Evolutionary conservation across 2,888 invertebrate genomes (phyloP).

Genomic region (Caenorhabditis doughertyi): DNA sequence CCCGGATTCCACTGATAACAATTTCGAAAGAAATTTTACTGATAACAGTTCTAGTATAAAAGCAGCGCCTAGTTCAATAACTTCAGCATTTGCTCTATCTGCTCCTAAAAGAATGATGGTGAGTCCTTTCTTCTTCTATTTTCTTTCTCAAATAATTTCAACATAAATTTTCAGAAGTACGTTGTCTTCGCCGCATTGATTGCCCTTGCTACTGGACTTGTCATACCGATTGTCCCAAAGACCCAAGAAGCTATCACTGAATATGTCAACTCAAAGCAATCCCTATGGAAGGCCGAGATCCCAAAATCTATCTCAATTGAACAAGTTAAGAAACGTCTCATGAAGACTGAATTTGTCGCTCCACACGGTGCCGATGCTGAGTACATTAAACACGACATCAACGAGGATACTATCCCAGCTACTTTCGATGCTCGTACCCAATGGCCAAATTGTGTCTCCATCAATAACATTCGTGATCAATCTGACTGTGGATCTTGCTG

Average conservation of each 20-base stretch:
- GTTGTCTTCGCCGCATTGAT: conserved; percentile 45
- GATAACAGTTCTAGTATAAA: conserved; percentile 44
- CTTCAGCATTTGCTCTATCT: conserved; percentile 50
- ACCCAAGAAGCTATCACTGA: conserved; percentile 55
- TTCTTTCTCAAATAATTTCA: neutral
- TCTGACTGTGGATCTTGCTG: conserved; percentile 88
- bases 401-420: conserved; percentile 55
- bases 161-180: conserved; percentile 47
- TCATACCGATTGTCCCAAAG: conserved; percentile 41
- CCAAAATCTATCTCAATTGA: conserved; percentile 45
- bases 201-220: conserved; percentile 48
- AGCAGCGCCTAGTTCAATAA: neutral
- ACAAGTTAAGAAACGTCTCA: conserved; percentile 59
- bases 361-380: conserved; percentile 50
- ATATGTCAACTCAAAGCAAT: conserved; percentile 64
- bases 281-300: conserved; percentile 54
- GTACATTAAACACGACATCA: conserved; percentile 5
- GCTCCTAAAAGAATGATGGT: conserved; percentile 45
- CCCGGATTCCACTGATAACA: conserved; percentile 52
- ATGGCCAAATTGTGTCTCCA: conserved; percentile 69
- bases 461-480: conserved; percentile 72
- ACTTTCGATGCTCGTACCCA: conserved; percentile 68
- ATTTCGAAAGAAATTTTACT: conserved; percentile 24
- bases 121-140: neutral
- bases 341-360: conserved; percentile 54